phyloP scores from a whole-genome alignment of 2,113 vertebrate genomes.

The Podarcis cretensis region DNA sequence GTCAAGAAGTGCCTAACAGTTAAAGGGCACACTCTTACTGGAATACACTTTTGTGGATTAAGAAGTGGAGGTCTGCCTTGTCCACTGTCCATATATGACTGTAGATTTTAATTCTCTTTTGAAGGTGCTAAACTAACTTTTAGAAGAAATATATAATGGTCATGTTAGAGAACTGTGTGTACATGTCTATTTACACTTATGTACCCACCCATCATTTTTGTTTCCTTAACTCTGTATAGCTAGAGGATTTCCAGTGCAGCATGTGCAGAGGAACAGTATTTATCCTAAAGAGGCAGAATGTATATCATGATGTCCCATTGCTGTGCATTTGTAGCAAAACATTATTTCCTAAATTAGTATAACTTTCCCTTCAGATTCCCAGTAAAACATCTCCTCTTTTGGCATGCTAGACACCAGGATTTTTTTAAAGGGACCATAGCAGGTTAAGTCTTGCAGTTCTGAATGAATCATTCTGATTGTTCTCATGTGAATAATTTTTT shows the following conservation, averaged over 20 bases:
- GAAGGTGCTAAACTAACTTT: neutral
- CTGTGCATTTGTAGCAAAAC: neutral
- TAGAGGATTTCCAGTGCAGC: neutral
- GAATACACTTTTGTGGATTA: neutral
- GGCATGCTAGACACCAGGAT: neutral
- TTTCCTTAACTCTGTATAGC: neutral
- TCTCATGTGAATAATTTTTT: slow-evolving; percentile 18
- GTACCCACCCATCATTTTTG: neutral
- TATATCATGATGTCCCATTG: neutral
- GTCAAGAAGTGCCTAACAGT: too few species aligned
- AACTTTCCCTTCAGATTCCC: neutral
- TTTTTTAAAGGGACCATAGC: neutral
- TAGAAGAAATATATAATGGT: neutral
- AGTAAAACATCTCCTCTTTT: neutral
- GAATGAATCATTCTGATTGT: slow-evolving; percentile 16
- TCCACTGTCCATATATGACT: neutral
- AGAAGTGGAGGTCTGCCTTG: neutral
- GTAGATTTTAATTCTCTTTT: neutral
- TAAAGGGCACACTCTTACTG: too few species aligned
- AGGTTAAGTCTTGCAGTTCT: neutral
- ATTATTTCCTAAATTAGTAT: neutral
- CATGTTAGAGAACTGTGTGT: neutral
- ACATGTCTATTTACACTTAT: neutral
- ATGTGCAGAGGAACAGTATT: neutral
- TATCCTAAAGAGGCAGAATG: neutral